These are phyloP conservation scores for Brachirus orientalis DNA, from an alignment of 2,113 vertebrate genomes.

Conservation along the genomic window DNA sequence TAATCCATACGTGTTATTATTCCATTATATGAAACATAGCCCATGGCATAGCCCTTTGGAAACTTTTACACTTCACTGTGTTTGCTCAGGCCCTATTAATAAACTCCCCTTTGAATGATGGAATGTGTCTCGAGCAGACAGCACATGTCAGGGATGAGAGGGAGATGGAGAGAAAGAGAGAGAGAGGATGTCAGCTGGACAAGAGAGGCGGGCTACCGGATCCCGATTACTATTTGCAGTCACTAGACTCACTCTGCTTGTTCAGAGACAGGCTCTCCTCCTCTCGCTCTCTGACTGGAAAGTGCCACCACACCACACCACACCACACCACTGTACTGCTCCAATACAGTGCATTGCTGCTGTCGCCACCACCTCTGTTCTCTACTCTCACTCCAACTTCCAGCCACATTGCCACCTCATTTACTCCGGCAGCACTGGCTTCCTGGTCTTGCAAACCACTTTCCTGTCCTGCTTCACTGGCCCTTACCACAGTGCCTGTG, in stretches of 20 bases:
- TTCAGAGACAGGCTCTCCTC: conserved; percentile 28
- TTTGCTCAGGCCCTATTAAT: conserved; percentile 83
- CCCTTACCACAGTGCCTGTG: conserved; percentile 40
- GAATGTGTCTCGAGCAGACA: conserved; percentile 76
- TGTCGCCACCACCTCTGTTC: conserved; percentile 31
- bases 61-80: conserved; percentile 77
- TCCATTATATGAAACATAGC: conserved; percentile 79
- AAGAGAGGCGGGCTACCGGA: conserved; percentile 39
- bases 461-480: conserved; percentile 36
- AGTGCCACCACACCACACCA: conserved; percentile 43
- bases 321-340: conserved; percentile 33
- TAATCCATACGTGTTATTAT: conserved; percentile 76
- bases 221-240: conserved; percentile 67
- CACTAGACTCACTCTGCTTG: conserved; percentile 35
- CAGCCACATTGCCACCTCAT: conserved; percentile 55
- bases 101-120: conserved; percentile 76
- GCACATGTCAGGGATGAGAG: conserved; percentile 74
- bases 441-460: conserved; percentile 53
- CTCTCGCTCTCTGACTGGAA: conserved; percentile 26
- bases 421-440: conserved; percentile 40
- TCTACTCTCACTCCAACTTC: conserved; percentile 36
- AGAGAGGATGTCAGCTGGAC: conserved; percentile 36
- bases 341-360: conserved; percentile 1
- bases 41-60: conserved; percentile 69
- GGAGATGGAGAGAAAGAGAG: conserved; percentile 34